These are phyloP conservation scores for Gymnarchus niloticus DNA, from an alignment of 2,113 vertebrate species.

Conservation along the genomic window DNA sequence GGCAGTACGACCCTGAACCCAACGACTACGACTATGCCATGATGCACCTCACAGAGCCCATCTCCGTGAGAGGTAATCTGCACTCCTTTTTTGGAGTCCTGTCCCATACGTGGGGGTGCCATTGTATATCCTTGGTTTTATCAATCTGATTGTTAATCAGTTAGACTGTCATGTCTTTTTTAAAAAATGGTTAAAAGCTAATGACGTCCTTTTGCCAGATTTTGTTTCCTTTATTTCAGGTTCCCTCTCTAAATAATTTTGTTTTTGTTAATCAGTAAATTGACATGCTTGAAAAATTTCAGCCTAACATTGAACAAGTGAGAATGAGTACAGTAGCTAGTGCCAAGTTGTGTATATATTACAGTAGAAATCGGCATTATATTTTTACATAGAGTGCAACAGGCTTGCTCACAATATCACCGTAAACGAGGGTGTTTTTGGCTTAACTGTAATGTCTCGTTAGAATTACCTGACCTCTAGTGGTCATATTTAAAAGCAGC, in stretches of 20 bases:
- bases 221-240: not conserved
- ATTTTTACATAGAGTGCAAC: too few relatives aligned
- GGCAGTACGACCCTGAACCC: conserved; percentile 18
- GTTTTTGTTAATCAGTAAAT: not conserved
- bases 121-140: not conserved
- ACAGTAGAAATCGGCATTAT: too few relatives aligned
- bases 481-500: too few relatives aligned
- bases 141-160: not conserved
- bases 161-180: not conserved
- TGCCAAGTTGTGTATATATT: not conserved
- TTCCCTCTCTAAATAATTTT: not conserved
- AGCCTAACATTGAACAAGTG: not conserved
- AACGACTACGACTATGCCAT: conserved; percentile 79
- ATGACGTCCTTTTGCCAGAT: not conserved
- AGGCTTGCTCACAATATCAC: not conserved
- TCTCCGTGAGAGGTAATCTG: conserved; percentile 62
- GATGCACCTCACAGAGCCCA: conserved; percentile 67
- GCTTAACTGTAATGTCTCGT: not conserved
- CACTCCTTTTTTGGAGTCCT: not conserved
- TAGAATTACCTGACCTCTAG: conserved; percentile 26
- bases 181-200: not conserved
- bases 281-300: not conserved
- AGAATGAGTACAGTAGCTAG: not conserved
- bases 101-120: too few relatives aligned
- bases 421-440: not conserved